Percentiles rank a stretch among this genome's conserved stretches.
These are phyloP conservation scores for Dryoscopus gambensis DNA, from an alignment of 2,113 vertebrate species.

Conservation along the genomic window DNA sequence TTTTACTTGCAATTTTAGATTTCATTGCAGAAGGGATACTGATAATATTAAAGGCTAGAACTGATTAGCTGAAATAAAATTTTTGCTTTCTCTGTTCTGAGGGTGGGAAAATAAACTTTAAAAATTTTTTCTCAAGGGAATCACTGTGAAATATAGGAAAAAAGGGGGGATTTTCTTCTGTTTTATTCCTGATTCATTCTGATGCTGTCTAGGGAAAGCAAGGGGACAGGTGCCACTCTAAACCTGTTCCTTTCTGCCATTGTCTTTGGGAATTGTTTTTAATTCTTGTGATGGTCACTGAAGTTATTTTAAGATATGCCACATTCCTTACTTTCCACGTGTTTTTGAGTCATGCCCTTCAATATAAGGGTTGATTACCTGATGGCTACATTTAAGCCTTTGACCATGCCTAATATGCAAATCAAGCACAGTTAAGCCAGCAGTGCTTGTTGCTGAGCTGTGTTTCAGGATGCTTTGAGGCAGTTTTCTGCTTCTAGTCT, in stretches of 20 bases:
- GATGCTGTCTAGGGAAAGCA: not conserved
- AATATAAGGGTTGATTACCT: not conserved
- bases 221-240: not conserved
- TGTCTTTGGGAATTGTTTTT: not conserved
- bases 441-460: not conserved
- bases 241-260: not conserved
- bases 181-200: not conserved
- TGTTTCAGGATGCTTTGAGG: not conserved
- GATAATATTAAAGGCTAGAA: not conserved
- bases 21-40: not conserved
- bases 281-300: not conserved
- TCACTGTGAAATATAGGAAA: not conserved
- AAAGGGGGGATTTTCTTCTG: not conserved
- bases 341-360: not conserved
- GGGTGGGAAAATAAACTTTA: not conserved
- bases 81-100: not conserved
- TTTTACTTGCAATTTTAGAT: not conserved
- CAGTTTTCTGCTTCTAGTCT: not conserved
- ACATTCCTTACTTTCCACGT: not conserved
- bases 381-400: not conserved
- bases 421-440: not conserved
- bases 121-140: not conserved
- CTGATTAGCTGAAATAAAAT: not conserved
- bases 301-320: not conserved
- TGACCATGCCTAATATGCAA: not conserved